Conservation (phyloP, 2,113 vertebrate genomes). For the Glareola pratincola region DNA sequence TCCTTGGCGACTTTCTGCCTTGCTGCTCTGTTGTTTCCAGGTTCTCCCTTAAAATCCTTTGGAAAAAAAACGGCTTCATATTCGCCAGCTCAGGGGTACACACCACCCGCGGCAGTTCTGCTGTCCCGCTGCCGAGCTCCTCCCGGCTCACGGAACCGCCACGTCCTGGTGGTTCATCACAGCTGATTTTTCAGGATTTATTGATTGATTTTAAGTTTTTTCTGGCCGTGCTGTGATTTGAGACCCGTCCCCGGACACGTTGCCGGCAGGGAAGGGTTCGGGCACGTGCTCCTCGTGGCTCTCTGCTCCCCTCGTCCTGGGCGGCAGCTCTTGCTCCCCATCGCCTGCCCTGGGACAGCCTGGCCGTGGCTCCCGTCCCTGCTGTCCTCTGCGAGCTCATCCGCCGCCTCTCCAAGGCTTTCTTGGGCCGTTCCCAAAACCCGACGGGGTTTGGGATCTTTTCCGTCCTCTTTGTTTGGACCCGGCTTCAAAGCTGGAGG, state of each 20-base stretch:
- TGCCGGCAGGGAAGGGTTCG: background rate
- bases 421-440: background rate
- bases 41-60: background rate
- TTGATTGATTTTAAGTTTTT: background rate
- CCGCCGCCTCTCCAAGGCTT: background rate
- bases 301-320: background rate
- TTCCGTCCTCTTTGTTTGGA: background rate
- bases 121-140: background rate
- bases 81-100: rapidly evolving
- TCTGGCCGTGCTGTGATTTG: background rate
- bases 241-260: rapidly evolving
- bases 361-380: background rate
- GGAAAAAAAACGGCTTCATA: background rate
- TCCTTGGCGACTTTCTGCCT: background rate
- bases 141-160: rapidly evolving
- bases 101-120: too few species aligned
- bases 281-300: background rate
- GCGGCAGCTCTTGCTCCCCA: background rate
- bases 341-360: background rate
- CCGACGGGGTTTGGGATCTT: background rate
- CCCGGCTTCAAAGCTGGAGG: background rate
- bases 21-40: background rate
- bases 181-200: background rate
- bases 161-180: rapidly evolving
- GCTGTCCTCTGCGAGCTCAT: background rate